Conservation (phyloP, 2,797 vertebrate species). For the Psittacula derbiana region DNA sequence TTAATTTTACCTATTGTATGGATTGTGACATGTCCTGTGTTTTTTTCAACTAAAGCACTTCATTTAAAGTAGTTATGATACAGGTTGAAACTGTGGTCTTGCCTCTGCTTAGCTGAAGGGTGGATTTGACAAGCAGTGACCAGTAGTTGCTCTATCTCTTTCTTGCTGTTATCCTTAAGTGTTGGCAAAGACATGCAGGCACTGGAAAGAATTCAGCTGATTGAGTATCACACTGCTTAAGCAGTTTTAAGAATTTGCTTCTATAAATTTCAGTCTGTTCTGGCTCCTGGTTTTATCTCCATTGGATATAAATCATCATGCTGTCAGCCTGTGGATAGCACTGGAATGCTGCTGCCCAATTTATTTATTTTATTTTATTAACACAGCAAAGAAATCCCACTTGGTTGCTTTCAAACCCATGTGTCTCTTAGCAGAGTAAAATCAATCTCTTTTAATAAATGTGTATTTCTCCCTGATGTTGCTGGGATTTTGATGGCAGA, state of each 20-base stretch:
- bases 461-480: neutral
- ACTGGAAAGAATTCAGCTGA: neutral
- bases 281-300: conserved; percentile 24
- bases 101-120: neutral
- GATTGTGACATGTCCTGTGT: neutral
- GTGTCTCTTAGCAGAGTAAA: neutral
- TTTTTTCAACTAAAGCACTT: neutral
- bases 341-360: neutral
- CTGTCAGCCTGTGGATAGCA: neutral
- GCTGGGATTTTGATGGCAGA: neutral
- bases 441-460: neutral
- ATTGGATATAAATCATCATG: neutral
- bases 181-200: neutral
- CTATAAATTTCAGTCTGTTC: conserved; percentile 7
- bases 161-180: neutral
- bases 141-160: neutral
- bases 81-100: neutral
- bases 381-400: neutral
- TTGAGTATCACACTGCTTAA: neutral
- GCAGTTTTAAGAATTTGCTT: conserved; percentile 4
- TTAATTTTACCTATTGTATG: accelerated
- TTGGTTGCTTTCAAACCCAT: neutral
- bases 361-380: neutral
- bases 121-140: neutral
- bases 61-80: neutral